A percentile compares a stretch with the other conserved stretches of the same genome.
These are phyloP conservation scores for Acholoe squamosa DNA, from an alignment of 2,888 invertebrate species.

Conservation along the genomic window DNA sequence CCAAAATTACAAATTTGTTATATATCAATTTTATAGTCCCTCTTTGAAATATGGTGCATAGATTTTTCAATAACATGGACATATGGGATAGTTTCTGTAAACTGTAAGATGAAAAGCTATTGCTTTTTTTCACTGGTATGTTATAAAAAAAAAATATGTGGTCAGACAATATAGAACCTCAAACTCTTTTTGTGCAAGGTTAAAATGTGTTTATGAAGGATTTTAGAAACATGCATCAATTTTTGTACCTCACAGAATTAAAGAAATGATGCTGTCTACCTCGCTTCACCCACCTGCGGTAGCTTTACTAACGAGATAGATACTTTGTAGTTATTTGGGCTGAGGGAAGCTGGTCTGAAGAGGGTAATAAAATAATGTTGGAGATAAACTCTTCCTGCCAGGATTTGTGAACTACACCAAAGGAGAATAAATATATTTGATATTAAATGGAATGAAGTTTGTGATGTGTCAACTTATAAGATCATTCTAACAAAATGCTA, in stretches of 20 bases:
- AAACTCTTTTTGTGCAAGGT: too few relatives aligned
- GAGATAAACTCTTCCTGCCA: not conserved
- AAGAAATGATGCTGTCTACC: not conserved
- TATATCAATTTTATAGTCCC: slow-evolving; percentile 16
- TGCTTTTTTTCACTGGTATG: not conserved
- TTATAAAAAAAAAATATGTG: too few relatives aligned
- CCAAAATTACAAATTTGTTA: not conserved
- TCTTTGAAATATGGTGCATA: not conserved
- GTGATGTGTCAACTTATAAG: too few relatives aligned
- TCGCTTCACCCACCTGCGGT: not conserved
- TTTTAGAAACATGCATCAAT: too few relatives aligned
- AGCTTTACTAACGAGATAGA: not conserved
- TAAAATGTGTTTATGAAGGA: too few relatives aligned
- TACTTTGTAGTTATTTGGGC: not conserved
- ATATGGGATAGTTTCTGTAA: too few relatives aligned
- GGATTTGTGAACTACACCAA: slow-evolving; percentile 42
- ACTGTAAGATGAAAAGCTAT: not conserved
- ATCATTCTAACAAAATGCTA: too few relatives aligned
- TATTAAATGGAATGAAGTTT: not conserved
- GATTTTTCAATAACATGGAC: too few relatives aligned
- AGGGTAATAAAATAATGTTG: not conserved
- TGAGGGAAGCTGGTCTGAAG: not conserved
- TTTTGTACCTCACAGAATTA: too few relatives aligned
- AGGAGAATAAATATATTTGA: slow-evolving; percentile 45
- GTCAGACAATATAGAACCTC: too few relatives aligned